These are phyloP conservation scores for Pemphredon lugubris DNA, from an alignment of 2,888 invertebrate species.

Conservation along the genomic window DNA sequence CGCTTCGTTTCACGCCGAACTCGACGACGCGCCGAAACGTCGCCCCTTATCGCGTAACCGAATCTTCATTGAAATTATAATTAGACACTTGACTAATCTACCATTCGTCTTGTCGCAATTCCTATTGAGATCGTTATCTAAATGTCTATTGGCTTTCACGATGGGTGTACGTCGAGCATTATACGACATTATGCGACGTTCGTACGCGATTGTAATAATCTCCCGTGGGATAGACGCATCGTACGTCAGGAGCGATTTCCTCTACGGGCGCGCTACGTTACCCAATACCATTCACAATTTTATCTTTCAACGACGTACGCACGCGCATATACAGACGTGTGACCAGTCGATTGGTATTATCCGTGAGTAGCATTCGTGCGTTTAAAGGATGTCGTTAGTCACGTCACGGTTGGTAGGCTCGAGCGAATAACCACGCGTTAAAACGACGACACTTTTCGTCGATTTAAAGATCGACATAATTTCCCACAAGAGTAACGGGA, in stretches of 20 bases:
- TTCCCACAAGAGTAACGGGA: no score
- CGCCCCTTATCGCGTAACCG: conserved; percentile 40
- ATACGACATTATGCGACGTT: conserved; percentile 12
- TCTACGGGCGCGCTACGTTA: conserved; percentile 16
- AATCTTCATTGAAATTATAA: conserved; percentile 66
- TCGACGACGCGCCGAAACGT: conserved; percentile 10
- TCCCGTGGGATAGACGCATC: conserved; percentile 28
- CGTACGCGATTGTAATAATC: conserved; percentile 30
- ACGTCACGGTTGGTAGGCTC: no score
- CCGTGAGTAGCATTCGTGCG: no score
- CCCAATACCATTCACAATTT: conserved; percentile 18
- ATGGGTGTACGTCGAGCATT: conserved; percentile 28
- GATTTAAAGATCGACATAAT: no score
- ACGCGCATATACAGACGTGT: no score
- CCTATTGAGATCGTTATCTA: conserved; percentile 63
- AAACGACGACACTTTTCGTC: no score
- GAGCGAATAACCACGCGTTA: no score
- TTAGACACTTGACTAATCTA: conserved; percentile 61
- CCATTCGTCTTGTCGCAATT: conserved; percentile 53
- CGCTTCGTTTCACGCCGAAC: conserved; percentile 15
- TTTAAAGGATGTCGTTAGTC: no score
- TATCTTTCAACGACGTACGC: background rate
- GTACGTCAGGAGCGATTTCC: conserved; percentile 22
- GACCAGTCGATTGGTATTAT: no score
- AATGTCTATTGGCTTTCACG: conserved; percentile 57